Evolutionary conservation across 2,113 vertebrate genomes (phyloP), one percentile per base, ranked within the genome.

Genomic region (Epinephelus lanceolatus): DNA sequence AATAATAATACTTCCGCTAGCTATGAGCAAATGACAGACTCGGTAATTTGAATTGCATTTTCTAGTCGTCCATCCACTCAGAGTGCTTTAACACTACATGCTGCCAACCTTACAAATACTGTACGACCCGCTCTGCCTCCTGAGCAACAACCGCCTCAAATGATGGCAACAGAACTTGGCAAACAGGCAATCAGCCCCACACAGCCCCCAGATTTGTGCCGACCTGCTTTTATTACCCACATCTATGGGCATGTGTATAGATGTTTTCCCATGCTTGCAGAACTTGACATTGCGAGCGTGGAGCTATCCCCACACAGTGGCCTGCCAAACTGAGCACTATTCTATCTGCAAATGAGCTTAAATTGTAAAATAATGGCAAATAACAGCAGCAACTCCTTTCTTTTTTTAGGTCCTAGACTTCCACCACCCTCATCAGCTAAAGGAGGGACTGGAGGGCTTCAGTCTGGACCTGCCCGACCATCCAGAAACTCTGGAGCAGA

Each of bases 381-480:
- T 33, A 3, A 18, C 42, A 45, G 9, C 42, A 45, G 42, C 8
- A 3, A 45, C 42, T 59, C 4, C 8, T 79, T 0, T 1, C 0
- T 70, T 23, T 61, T 63, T 59, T 61, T 18, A 91, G 90, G 91
- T 96, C 51, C 69, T 96, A 45, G 94, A 95, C 68, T 96, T 96
- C 73, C 95, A 96, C 66, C 79, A 95, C 25, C 87, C 93, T 51
- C 90, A 95, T 51, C 95, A 95, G 40, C 75, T 96, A 27, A 92
- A 93, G 68, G 92, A 96, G 40, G 93, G 90, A 15, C 88, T 96
- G 66, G 93, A 95, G 69, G 90, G 94, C 0, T 94, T 96, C 86
- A 95, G 45, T 13, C 66, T 96, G 71, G 89, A 95, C 15, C 62
- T 96, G 4, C 88, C 89, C 1, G 94, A 93, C 10, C 75, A 93